Conservation (phyloP, 2,888 invertebrate genomes). For the Archips xylosteana region DNA sequence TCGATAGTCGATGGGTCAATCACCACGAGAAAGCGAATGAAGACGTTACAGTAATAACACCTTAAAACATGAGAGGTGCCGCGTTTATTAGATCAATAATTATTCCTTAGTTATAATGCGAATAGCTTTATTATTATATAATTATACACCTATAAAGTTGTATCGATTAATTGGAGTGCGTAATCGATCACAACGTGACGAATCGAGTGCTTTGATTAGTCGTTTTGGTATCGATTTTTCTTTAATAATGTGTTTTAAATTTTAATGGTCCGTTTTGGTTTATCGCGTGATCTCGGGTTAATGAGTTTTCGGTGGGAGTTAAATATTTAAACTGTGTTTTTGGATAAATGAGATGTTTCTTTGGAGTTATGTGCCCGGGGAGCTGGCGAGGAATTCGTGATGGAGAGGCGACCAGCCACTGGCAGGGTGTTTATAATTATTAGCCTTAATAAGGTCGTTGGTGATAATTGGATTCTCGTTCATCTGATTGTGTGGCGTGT, state of each 20-base stretch:
- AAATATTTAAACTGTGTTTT: constrained; percentile 58
- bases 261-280: constrained; percentile 62
- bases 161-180: constrained; percentile 73
- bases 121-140: constrained; percentile 74
- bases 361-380: constrained; percentile 53
- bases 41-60: constrained; percentile 75
- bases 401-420: constrained; percentile 4
- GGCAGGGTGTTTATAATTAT: constrained; percentile 47
- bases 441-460: constrained; percentile 48
- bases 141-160: constrained; percentile 68
- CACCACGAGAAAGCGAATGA: constrained; percentile 61
- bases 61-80: constrained; percentile 58
- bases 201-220: constrained; percentile 57
- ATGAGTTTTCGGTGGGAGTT: constrained; percentile 66
- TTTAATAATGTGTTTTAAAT: constrained; percentile 49
- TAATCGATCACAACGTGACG: constrained; percentile 73
- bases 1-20: constrained; percentile 66
- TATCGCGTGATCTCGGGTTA: constrained; percentile 71
- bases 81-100: constrained; percentile 79
- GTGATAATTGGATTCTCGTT: constrained; percentile 43
- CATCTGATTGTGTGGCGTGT: constrained; percentile 23
- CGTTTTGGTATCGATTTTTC: constrained; percentile 41
- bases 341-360: constrained; percentile 66
- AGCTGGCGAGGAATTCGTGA: constrained; percentile 30
- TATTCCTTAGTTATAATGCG: constrained; percentile 66